Evolutionary conservation across 1,140 invertebrate species (phyloP), one percentile per base, ranked within the genome.

Genomic region (Papilio glaucus): DNA sequence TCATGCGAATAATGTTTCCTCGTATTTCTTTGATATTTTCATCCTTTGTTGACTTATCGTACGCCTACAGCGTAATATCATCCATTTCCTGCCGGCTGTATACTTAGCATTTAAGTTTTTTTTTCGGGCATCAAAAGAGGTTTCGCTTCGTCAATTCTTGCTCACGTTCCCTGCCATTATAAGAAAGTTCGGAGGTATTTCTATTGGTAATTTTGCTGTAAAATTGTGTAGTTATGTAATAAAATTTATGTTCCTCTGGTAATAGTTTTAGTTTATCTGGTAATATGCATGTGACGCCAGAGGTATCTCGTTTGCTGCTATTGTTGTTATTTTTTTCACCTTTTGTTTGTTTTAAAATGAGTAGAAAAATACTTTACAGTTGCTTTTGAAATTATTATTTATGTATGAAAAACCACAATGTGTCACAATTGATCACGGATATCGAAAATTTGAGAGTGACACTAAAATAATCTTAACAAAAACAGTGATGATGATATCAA

Each of bases 1-100:
- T 57, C 49, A 21, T 57, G 49, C 49, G 49, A 57, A 57, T 57
- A 57, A 57, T 57, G 49, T 57, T 57, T 57, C 49, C 49, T 57
- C 24, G 49, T 57, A 57, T 57, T 57, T 57, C 49, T 57, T 57
- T 57, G 49, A 26, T 57, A 57, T 57, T 57, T 57, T 57, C 49
- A 12, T 57, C 49, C 49, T 57, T 57, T 57, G 49, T 57, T 57
- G 49, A 57, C 21, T 57, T 57, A 57, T 26, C 24, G 18, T 57
- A 57, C 49, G 49, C 49, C 49, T 57, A 57, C 18, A 57, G 49
- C 9, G 49, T 57, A 57, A 57, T 57, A 24, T 49, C 45, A 49
- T 57, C 49, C 49, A 24, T 57, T 57, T 57, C 49, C 49, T 57
- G 21, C 21, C 21, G 9, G 24, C 21, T 57, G 45, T 49, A 8